Conservation (phyloP, 2,888 invertebrate species). For the Latrodectus elegans region DNA sequence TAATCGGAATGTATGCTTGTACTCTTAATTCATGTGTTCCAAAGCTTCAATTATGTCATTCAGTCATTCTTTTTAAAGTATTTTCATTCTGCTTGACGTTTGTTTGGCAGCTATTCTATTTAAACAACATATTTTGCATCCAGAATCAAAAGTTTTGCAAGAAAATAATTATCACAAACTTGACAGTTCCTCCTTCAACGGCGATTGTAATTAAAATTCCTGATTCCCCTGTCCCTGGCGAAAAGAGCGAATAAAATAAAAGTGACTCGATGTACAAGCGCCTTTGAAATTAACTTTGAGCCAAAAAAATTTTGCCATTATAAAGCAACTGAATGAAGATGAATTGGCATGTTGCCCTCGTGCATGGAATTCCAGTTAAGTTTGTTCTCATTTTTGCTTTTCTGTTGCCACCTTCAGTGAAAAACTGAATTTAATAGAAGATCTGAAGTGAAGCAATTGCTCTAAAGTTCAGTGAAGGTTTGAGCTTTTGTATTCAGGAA, state of each 20-base stretch:
- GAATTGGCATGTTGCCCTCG: not conserved
- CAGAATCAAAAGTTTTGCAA: not conserved
- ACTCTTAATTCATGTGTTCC: too few relatives aligned
- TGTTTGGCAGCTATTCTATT: not conserved
- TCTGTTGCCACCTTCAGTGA: too few relatives aligned
- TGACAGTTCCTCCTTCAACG: not conserved
- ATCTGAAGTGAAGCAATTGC: too few relatives aligned
- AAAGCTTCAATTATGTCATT: too few relatives aligned
- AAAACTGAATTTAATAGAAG: too few relatives aligned
- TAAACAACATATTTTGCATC: not conserved
- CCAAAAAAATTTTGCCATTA: not conserved
- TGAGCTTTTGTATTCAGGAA: too few relatives aligned
- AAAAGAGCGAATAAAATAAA: not conserved
- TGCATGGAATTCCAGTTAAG: too few relatives aligned
- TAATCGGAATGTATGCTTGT: too few relatives aligned
- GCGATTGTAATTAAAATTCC: constrained; percentile 1
- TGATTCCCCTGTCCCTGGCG: not conserved
- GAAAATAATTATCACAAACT: not conserved
- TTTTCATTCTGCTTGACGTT: not conserved
- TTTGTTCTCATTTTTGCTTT: too few relatives aligned
- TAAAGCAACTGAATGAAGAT: not conserved
- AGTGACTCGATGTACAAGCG: not conserved
- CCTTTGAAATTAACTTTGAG: constrained; percentile 2
- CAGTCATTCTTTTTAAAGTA: not conserved
- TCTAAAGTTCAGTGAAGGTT: too few relatives aligned